These are phyloP conservation scores for Heliangelus exortis DNA, from an alignment of 2,797 vertebrate species.

Conservation along the genomic window DNA sequence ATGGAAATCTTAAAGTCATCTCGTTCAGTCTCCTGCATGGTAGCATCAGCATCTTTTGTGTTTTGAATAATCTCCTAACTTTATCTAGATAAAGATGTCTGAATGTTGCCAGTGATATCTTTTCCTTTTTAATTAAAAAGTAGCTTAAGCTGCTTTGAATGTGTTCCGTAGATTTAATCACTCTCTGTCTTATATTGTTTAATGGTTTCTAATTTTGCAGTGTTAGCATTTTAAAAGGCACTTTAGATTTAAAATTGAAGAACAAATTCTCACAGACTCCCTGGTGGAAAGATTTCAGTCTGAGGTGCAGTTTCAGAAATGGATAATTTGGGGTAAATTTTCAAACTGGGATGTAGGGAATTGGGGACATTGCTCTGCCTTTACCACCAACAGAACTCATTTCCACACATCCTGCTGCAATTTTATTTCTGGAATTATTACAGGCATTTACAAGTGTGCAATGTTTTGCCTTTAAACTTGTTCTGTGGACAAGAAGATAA, in stretches of 20 bases:
- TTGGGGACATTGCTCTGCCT: conserved; percentile 56
- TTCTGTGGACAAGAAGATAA: conserved; percentile 38
- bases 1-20: conserved; percentile 5
- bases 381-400: conserved; percentile 61
- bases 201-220: conserved; percentile 82
- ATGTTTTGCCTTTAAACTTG: conserved; percentile 44
- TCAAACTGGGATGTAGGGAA: conserved; percentile 66
- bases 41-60: conserved; percentile 56
- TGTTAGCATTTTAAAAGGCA: conserved; percentile 76
- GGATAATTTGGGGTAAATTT: conserved; percentile 77
- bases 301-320: conserved; percentile 77
- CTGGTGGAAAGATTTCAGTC: conserved; percentile 74
- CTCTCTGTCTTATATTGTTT: conserved; percentile 79
- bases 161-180: conserved; percentile 81
- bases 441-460: conserved; percentile 32
- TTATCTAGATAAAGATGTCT: conserved; percentile 76
- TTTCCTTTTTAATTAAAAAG: conserved; percentile 84
- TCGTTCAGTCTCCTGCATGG: neutral
- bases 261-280: conserved; percentile 74
- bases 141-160: conserved; percentile 79
- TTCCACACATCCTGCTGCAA: conserved; percentile 53
- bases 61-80: conserved; percentile 70
- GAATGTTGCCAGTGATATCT: conserved; percentile 79
- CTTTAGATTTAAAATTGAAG: conserved; percentile 77
- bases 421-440: conserved; percentile 60